A percentile compares a stretch with the other conserved stretches of the same genome.
These are phyloP conservation scores for Drosophila vallismaia DNA, from an alignment of 2,888 invertebrate species.

Conservation along the genomic window DNA sequence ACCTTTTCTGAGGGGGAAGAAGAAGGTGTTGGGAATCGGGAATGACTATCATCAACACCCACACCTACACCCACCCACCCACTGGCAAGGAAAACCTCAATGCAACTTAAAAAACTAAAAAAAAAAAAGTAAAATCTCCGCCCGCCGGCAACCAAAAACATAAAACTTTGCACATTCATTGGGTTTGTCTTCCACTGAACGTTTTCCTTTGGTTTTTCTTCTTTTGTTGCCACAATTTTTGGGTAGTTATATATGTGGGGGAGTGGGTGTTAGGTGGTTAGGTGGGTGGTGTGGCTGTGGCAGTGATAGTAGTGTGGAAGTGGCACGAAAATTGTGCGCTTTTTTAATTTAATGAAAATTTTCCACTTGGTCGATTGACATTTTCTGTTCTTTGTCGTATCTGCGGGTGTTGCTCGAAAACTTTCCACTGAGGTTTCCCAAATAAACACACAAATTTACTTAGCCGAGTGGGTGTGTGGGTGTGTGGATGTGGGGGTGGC, in stretches of 20 bases:
- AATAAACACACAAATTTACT: conserved; percentile 78
- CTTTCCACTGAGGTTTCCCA: conserved; percentile 69
- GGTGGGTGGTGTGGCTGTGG: neutral
- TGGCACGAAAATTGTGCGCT: conserved; percentile 68
- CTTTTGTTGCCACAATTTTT: conserved; percentile 55
- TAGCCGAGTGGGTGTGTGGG: conserved; percentile 38
- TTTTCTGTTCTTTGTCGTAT: conserved; percentile 70
- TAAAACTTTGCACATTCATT: conserved; percentile 78
- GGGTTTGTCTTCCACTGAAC: conserved; percentile 37
- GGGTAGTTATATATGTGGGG: conserved; percentile 13
- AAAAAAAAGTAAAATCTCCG: conserved; percentile 65
- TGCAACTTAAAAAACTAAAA: conserved; percentile 41
- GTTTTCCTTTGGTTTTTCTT: conserved; percentile 32
- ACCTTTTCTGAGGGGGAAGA: conserved; percentile 12
- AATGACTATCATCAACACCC: conserved; percentile 52
- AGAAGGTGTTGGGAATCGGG: conserved; percentile 11
- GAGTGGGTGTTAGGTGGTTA: neutral
- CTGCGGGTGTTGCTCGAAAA: conserved; percentile 64
- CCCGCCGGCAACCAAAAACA: conserved; percentile 74
- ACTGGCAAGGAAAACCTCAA: conserved; percentile 29
- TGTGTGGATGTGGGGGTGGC: conserved; percentile 28
- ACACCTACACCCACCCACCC: conserved; percentile 12
- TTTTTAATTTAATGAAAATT: conserved; percentile 84
- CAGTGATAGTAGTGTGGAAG: conserved; percentile 22
- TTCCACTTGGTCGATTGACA: conserved; percentile 83